Base-by-base conservation (phyloP, 2,797 vertebrate species). In the Austrolebias charrua region DNA sequence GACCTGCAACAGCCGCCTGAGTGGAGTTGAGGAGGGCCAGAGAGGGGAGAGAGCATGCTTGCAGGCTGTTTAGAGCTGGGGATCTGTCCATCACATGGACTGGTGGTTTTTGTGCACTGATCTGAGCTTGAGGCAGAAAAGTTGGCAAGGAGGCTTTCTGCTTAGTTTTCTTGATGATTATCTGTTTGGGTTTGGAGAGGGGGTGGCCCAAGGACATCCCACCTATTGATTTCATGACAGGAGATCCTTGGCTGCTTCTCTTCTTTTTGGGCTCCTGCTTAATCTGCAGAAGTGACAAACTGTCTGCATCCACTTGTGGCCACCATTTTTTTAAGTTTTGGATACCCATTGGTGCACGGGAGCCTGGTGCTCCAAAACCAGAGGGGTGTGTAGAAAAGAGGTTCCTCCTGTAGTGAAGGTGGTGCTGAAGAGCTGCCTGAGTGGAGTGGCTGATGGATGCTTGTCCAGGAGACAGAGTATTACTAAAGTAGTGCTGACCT, bases 321-420 rank as follows among this genome's bases (percentile, higher is more conserved):
- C 96, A 98, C 90, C 92, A 86, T 43, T 92, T 92, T 68, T 91
- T 94, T 18, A 93, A 81, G 83, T 94, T 93, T 50, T 93, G 92
- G 24, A 88, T 88, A 63, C 81, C 79, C 76, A 84, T 63, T 42
- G 88, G 77, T 61, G 57, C 62, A 66, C 51, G 85, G 29, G 64
- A 71, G 38, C 65, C 65, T 20, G 80, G 1, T 62, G 63, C 53
- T 78, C 80, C 82, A 24, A 79, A 89, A 57, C 85, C 78, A 54
- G 88, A 52, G 0, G 84, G 89, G 62, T 84, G 93, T 90, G 55
- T 94, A 78, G 91, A 85, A 77, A 98, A 98, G 72, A 99, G 96
- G 85, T 94, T 96, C 70, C 97, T 95, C 80, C 95, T 97, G 89
- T 98, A 94, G 78, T 97, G 95, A 83, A 98, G 96, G 85, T 98